These are phyloP conservation scores for Anarrhichthys ocellatus DNA, from an alignment of 2,113 vertebrate genomes.

Conservation along the genomic window DNA sequence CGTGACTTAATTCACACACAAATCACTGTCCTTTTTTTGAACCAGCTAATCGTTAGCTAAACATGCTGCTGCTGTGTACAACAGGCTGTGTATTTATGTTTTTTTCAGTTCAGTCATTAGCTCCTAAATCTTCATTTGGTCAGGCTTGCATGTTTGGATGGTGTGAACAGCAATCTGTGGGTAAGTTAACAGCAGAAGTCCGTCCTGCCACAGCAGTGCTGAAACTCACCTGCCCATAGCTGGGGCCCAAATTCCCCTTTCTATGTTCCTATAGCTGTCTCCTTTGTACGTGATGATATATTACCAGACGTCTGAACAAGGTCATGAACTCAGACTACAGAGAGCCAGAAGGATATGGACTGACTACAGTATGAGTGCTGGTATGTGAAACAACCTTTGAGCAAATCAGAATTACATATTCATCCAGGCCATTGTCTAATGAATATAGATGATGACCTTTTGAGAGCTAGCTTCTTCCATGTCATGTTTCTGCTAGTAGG, in stretches of 20 bases:
- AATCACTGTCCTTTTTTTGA: not conserved
- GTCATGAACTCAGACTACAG: constrained; percentile 3
- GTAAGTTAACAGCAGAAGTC: not conserved
- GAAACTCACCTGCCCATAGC: not conserved
- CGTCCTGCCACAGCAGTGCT: not conserved
- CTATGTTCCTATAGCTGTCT: not conserved
- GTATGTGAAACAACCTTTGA: constrained; percentile 59
- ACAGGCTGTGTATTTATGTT: not conserved
- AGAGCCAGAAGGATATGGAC: constrained; percentile 22
- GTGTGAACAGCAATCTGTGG: not conserved
- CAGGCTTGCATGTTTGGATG: not conserved
- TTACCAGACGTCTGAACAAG: constrained; percentile 2
- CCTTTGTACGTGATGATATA: not conserved
- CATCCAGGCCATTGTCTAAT: constrained; percentile 60
- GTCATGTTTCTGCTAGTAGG: constrained; percentile 38
- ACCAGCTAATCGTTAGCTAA: not conserved
- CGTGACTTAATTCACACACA: not conserved
- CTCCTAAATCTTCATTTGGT: not conserved
- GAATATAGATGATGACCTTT: constrained; percentile 73
- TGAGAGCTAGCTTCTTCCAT: constrained; percentile 32
- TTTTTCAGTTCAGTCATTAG: not conserved
- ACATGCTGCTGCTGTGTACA: not conserved
- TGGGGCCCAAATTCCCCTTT: not conserved
- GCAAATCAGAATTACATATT: constrained; percentile 65
- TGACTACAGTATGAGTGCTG: constrained; percentile 19